phyloP scores from a whole-genome alignment of 2,888 invertebrate species.

The Polietes domitor region DNA sequence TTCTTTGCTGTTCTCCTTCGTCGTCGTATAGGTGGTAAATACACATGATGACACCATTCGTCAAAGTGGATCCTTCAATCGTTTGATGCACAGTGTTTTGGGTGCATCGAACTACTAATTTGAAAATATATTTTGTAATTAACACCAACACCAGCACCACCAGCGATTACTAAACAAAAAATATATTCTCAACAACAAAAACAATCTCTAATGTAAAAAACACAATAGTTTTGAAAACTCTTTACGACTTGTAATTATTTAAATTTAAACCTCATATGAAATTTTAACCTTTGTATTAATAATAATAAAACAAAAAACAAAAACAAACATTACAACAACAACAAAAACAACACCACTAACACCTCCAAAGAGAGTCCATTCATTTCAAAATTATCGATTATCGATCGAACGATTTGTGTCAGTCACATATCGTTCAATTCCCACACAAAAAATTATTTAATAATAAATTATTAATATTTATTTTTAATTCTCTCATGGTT shows the following conservation, averaged over 20 bases:
- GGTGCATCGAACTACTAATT: constrained; percentile 87
- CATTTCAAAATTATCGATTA: constrained; percentile 34
- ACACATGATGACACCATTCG: constrained; percentile 90
- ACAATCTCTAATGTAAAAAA: constrained; percentile 44
- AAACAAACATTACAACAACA: constrained; percentile 12
- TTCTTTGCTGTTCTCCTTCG: neutral
- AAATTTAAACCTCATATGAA: constrained; percentile 42
- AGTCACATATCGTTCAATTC: constrained; percentile 5
- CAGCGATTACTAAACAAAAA: constrained; percentile 39
- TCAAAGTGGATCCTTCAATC: constrained; percentile 95
- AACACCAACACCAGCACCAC: constrained; percentile 28
- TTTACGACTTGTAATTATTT: constrained; percentile 40
- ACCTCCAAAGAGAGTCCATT: constrained; percentile 12
- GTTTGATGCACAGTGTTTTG: constrained; percentile 94
- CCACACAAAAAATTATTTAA: constrained; percentile 14
- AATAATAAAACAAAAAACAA: constrained; percentile 49
- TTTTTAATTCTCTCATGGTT: constrained; percentile 5
- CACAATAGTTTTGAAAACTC: constrained; percentile 49
- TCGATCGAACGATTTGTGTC: constrained; percentile 10
- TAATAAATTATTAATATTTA: constrained; percentile 25
- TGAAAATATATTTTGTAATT: constrained; percentile 52
- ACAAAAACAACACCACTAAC: constrained; percentile 44
- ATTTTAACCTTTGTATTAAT: constrained; percentile 52
- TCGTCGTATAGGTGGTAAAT: constrained; percentile 82
- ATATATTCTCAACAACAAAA: constrained; percentile 36